Evolutionary conservation across 2,113 vertebrate genomes (phyloP).

Genomic region (Onychostoma macrolepis): DNA sequence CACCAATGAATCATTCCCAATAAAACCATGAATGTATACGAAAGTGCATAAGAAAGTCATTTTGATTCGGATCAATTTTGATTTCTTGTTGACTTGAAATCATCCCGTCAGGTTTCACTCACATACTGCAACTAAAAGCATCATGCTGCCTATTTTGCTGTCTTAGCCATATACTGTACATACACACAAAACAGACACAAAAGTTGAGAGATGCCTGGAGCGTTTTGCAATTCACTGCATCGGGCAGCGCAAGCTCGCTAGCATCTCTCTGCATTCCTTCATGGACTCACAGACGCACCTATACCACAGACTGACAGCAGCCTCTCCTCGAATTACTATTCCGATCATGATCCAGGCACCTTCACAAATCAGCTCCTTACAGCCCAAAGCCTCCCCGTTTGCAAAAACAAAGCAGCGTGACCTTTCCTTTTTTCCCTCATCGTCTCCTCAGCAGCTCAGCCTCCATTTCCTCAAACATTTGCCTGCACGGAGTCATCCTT

Average conservation of each 20-base stretch:
- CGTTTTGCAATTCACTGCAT: not conserved
- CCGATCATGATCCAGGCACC: constrained; percentile 36
- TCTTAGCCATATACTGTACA: not conserved
- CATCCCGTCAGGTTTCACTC: not conserved
- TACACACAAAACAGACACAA: not conserved
- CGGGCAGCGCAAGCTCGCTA: not conserved
- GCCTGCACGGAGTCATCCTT: constrained; percentile 34
- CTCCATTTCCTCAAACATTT: constrained; percentile 54
- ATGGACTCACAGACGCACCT: constrained; percentile 18
- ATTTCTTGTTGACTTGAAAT: constrained; percentile 1
- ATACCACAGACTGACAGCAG: constrained; percentile 40
- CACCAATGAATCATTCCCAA: not conserved
- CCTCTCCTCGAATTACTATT: constrained; percentile 42
- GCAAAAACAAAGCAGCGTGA: constrained; percentile 53
- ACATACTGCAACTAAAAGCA: not conserved
- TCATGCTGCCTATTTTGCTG: not conserved
- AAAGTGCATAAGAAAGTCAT: too few species aligned
- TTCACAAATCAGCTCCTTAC: constrained; percentile 51
- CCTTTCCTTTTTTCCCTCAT: constrained; percentile 39
- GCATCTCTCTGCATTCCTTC: constrained; percentile 11
- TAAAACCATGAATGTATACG: not conserved
- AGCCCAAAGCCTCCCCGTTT: constrained; percentile 42
- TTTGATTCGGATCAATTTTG: not conserved
- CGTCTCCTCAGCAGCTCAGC: constrained; percentile 29
- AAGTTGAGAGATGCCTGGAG: not conserved